Evolutionary conservation across 2,113 vertebrate species (phyloP).

Genomic region (Platycercus adscitus): DNA sequence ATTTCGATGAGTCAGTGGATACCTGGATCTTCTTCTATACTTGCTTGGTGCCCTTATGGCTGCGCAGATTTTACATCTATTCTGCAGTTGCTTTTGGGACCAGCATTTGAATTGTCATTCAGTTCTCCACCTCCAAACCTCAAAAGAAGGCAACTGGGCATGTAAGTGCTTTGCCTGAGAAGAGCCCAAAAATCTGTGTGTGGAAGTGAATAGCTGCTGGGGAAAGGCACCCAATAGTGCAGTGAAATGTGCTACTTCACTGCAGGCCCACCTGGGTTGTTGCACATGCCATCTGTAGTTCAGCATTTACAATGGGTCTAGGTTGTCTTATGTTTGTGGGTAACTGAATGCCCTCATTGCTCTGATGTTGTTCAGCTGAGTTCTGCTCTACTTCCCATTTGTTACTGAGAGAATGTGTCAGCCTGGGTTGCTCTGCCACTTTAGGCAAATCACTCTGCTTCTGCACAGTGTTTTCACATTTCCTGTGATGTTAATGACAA

Average conservation of each 20-base stretch:
- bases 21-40: slow-evolving; percentile 49
- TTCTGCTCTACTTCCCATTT: not conserved
- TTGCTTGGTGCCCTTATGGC: slow-evolving; percentile 80
- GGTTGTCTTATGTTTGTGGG: not conserved
- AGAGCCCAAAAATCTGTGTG: not conserved
- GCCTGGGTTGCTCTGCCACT: not conserved
- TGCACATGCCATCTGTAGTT: not conserved
- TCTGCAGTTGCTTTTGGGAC: slow-evolving; percentile 80
- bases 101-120: slow-evolving; percentile 83
- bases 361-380: not conserved
- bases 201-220: not conserved
- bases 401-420: not conserved
- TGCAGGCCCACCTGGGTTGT: not conserved
- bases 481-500: not conserved
- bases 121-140: slow-evolving; percentile 62
- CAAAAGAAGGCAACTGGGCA: slow-evolving; percentile 72
- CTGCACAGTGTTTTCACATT: not conserved
- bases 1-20: slow-evolving; percentile 64
- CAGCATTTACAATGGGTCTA: not conserved
- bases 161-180: not conserved
- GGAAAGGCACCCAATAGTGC: not conserved
- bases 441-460: not conserved
- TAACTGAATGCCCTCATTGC: rapidly evolving
- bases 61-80: slow-evolving; percentile 87
- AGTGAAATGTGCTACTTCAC: not conserved